Evolutionary conservation across 2,113 vertebrate genomes (phyloP).

Genomic region (Solenodon paradoxus): DNA sequence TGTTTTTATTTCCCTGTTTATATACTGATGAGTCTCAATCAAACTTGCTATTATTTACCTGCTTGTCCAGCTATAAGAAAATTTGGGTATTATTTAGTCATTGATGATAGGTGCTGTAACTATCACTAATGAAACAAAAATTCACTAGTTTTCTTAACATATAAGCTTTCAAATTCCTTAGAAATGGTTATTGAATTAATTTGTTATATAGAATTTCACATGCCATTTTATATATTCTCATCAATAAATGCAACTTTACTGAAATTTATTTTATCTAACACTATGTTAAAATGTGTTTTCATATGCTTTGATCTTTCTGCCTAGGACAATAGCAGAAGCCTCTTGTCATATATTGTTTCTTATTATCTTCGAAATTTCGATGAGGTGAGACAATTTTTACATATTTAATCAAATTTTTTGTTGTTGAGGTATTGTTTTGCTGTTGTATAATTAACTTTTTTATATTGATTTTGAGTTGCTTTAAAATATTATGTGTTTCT

Average conservation of each 20-base stretch:
- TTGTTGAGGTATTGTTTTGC: rapidly evolving
- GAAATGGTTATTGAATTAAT: not conserved
- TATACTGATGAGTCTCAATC: not conserved
- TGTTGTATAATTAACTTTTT: not conserved
- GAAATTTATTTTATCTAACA: not conserved
- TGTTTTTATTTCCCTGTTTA: not conserved
- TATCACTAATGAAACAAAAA: too few relatives aligned
- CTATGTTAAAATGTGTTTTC: not conserved
- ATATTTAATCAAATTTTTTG: conserved; percentile 41
- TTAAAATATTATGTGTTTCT: conserved; percentile 67
- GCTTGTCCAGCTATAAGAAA: not conserved
- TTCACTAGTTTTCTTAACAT: too few relatives aligned
- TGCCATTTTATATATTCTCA: not conserved
- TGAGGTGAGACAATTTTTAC: conserved; percentile 84
- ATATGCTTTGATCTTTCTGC: conserved; percentile 69
- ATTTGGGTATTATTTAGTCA: not conserved
- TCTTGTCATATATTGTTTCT: conserved; percentile 93
- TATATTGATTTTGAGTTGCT: not conserved
- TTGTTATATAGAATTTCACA: not conserved
- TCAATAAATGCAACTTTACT: not conserved
- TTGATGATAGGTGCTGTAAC: too few relatives aligned
- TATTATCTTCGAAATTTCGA: conserved; percentile 96
- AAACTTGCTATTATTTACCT: not conserved
- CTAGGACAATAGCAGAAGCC: conserved; percentile 94
- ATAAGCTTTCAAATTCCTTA: not conserved